Evolutionary conservation across 2,113 vertebrate genomes (phyloP), one percentile per base, ranked within the genome.

Genomic region (Cololabis saira): DNA sequence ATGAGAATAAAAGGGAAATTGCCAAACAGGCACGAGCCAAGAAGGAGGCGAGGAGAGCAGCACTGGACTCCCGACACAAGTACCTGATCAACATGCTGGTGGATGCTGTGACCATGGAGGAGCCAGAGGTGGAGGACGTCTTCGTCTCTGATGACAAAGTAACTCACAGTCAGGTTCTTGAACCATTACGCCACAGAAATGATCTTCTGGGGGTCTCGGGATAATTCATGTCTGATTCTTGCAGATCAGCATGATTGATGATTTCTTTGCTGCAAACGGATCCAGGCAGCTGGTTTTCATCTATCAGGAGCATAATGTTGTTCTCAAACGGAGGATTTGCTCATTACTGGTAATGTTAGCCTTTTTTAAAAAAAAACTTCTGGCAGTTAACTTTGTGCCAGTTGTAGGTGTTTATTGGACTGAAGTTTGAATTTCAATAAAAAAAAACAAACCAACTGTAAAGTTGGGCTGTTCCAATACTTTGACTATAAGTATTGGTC

Each of bases 211-310:
- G 44, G 0, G 2, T 6, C 42, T 41, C 1, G 30, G 13, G 11
- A n/a, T 61, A 0, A 3, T 12, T 52, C 13, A 12, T 4, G 12
- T 75, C 37, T 61, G 16, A 7, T 30, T 44, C 48, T 78, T 72
- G 3, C 61, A 95, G 94, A 95, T 95, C 85, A 61, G 61, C 18
- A 77, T 93, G 61, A 88, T 93, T 41, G 86, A 93, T 11, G 90
- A 93, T 19, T 95, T 95, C 84, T 94, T 95, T 81, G 86, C 87
- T 41, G 55, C 85, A 12, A 84, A 76, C 40, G 94, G 95, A 77
- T 90, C 91, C 55, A 95, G 91, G 77, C 93, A 91, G 68, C 81
- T 95, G 50, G 77, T 95, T 22, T 94, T 95, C 89, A 95, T 94
- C 90, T 93, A 90, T 73, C 94, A 95, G 89, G 85, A 80, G 3